Evolutionary conservation across 2,888 invertebrate species (phyloP).

Genomic region (Dicycla oo): DNA sequence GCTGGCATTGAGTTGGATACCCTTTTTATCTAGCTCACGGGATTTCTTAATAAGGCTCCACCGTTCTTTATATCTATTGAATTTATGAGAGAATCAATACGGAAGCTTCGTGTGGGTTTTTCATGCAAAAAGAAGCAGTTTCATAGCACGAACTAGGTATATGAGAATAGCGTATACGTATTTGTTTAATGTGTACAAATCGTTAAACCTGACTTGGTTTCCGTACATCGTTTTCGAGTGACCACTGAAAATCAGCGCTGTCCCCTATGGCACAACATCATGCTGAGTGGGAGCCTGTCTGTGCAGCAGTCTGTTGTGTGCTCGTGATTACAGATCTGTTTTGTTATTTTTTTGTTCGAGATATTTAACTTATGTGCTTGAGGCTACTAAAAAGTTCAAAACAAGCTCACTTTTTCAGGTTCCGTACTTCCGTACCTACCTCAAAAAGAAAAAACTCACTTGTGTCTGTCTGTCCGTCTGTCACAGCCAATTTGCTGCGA

Average conservation of each 20-base stretch:
- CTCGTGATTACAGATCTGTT: neutral
- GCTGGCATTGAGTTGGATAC: conserved; percentile 32
- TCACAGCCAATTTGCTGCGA: too few species aligned
- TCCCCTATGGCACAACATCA: neutral
- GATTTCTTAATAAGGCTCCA: conserved; percentile 32
- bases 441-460: too few species aligned
- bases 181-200: neutral
- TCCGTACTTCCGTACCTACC: too few species aligned
- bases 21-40: conserved; percentile 31
- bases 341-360: neutral
- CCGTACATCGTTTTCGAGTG: neutral
- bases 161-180: too few species aligned
- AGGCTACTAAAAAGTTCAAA: too few species aligned
- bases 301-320: too few species aligned
- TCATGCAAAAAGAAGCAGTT: neutral
- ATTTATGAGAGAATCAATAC: conserved; percentile 7
- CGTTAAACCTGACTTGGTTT: neutral
- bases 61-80: conserved; percentile 7
- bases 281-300: neutral
- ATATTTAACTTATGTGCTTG: too few species aligned
- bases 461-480: too few species aligned
- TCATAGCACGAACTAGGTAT: neutral
- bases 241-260: neutral
- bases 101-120: conserved; percentile 1
- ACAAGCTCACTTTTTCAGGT: too few species aligned